phyloP scores from a whole-genome alignment of 1,140 invertebrate genomes.

The Epicauta chinensis region DNA sequence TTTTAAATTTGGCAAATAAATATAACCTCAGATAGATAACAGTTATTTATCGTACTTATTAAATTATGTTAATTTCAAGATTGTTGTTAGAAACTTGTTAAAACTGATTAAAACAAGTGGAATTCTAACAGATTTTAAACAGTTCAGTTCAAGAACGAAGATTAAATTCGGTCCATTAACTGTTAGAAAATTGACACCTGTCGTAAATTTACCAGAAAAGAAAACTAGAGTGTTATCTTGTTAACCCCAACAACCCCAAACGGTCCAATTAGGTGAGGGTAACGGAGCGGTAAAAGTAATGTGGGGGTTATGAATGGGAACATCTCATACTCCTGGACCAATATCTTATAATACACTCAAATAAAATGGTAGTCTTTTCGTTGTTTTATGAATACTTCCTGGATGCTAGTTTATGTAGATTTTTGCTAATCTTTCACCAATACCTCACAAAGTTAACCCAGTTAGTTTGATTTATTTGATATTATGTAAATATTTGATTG shows the following conservation, averaged over 20 bases:
- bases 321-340: constrained; percentile 13
- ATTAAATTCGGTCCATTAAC: constrained; percentile 21
- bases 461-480: too few species aligned
- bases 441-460: too few species aligned
- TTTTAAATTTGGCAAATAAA: too few species aligned
- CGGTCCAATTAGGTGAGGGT: constrained; percentile 28
- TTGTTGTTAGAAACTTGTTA: too few species aligned
- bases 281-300: constrained; percentile 25
- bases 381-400: constrained; percentile 25
- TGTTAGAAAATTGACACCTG: constrained; percentile 21
- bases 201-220: constrained; percentile 24
- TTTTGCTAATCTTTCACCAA: too few species aligned
- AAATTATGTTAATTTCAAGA: too few species aligned
- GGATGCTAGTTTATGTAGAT: neutral
- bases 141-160: neutral
- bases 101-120: too few species aligned
- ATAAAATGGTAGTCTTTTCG: constrained; percentile 18
- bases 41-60: too few species aligned
- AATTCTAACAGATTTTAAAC: too few species aligned
- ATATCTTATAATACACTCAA: constrained; percentile 27
- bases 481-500: neutral
- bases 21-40: too few species aligned
- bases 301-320: constrained; percentile 25
- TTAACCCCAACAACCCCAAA: constrained; percentile 28
- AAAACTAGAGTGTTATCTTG: constrained; percentile 29